phyloP scores from a whole-genome alignment of 1,140 invertebrate genomes.

The Drosophila orena region DNA sequence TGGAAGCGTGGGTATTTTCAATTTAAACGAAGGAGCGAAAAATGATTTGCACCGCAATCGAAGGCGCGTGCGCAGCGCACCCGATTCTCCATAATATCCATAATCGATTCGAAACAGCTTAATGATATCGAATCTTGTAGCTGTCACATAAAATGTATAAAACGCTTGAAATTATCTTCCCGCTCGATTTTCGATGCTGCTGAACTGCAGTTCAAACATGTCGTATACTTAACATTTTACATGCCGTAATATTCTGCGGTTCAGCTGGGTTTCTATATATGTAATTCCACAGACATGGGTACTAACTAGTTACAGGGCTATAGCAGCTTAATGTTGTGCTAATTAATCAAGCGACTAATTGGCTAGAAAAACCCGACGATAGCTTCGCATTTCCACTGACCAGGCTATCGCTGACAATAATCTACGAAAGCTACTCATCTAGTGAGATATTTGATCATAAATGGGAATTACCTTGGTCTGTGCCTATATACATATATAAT shows the following conservation, averaged over 20 bases:
- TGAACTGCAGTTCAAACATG: conserved; percentile 37
- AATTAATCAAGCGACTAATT: conserved; percentile 69
- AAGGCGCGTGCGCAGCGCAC: conserved; percentile 79
- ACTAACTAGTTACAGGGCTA: conserved; percentile 45
- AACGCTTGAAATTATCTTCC: conserved; percentile 30
- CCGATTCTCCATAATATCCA: conserved; percentile 46
- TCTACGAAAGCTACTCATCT: conserved; percentile 17
- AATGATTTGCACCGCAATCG: conserved; percentile 67
- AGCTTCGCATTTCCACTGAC: conserved; percentile 31
- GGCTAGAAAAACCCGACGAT: conserved; percentile 63
- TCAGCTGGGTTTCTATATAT: conserved; percentile 27
- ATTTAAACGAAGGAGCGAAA: conserved; percentile 23
- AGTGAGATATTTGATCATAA: conserved; percentile 28
- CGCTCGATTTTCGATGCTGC: conserved; percentile 22
- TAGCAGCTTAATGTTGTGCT: conserved; percentile 51
- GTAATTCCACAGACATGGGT: conserved; percentile 3
- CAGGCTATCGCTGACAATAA: conserved; percentile 12
- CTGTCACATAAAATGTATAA: conserved; percentile 40
- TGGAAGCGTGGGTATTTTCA: conserved; percentile 65
- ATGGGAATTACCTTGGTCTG: conserved; percentile 35
- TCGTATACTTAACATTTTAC: conserved; percentile 48
- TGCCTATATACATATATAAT: not conserved
- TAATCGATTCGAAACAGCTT: conserved; percentile 71
- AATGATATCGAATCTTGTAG: conserved; percentile 73
- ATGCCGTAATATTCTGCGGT: conserved; percentile 42